A percentile compares a stretch with the other conserved stretches of the same genome.
Conservation (phyloP, 1,140 invertebrate species). For the Mercenaria mercenaria region DNA sequence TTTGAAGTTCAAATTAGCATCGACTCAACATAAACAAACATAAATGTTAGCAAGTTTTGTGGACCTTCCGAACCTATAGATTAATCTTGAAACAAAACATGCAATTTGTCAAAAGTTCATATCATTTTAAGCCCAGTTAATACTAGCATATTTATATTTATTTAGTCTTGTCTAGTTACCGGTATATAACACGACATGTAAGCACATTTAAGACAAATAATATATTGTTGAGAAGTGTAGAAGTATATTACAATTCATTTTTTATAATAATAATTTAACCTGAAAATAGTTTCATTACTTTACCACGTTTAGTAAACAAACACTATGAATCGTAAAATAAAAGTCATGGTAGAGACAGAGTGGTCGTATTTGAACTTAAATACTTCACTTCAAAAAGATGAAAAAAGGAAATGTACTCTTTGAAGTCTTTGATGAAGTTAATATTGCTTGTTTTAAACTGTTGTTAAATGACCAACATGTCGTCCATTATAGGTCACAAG, state of each 20-base stretch:
- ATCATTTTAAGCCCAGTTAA: no score
- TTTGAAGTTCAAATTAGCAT: slow-evolving; percentile 22
- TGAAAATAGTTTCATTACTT: no score
- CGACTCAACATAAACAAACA: not conserved
- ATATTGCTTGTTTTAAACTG: slow-evolving; percentile 34
- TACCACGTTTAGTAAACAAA: no score
- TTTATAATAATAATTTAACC: no score
- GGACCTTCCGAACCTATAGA: not conserved
- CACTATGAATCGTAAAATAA: not conserved
- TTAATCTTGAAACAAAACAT: not conserved
- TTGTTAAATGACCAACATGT: slow-evolving; percentile 34
- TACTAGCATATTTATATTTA: no score
- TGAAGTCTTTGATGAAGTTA: slow-evolving; percentile 25
- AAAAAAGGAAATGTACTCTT: slow-evolving; percentile 16
- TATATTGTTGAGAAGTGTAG: no score
- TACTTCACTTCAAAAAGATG: not conserved
- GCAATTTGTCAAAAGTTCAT: not conserved
- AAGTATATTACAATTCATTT: no score
- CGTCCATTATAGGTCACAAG: slow-evolving; percentile 1
- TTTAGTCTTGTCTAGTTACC: no score
- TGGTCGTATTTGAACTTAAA: not conserved
- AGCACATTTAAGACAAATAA: no score
- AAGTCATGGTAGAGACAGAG: not conserved
- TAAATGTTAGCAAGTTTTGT: not conserved
- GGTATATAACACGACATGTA: no score